phyloP scores from a whole-genome alignment of 2,797 vertebrate genomes.

The Salarias fasciatus region DNA sequence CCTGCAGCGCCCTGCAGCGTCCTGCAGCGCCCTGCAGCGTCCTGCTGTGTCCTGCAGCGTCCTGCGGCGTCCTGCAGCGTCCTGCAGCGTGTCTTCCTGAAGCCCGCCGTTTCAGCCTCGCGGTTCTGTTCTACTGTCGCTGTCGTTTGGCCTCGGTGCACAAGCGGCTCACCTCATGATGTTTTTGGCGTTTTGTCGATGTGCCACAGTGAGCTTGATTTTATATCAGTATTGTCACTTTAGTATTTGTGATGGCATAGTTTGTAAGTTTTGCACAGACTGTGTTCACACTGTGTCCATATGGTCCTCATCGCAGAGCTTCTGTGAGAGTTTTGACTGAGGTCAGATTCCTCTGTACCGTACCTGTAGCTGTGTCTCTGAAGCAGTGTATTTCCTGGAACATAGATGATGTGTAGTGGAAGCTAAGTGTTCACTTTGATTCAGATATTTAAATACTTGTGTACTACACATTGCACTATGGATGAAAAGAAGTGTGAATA shows the following conservation, averaged over 20 bases:
- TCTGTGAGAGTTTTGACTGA: slow-evolving; percentile 76
- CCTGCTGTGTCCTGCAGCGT: too few species aligned
- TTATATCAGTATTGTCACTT: slow-evolving; percentile 43
- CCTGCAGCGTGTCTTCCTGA: too few species aligned
- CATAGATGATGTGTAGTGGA: slow-evolving; percentile 19
- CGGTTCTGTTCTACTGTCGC: too few species aligned
- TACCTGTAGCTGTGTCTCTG: slow-evolving; percentile 52
- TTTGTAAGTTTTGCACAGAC: slow-evolving; percentile 83
- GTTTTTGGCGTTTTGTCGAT: slow-evolving; percentile 36
- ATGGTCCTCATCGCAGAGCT: slow-evolving; percentile 66
- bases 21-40: too few species aligned
- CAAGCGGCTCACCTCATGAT: slow-evolving; percentile 50
- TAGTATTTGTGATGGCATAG: slow-evolving; percentile 55
- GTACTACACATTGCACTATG: slow-evolving; percentile 36
- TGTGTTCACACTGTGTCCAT: slow-evolving; percentile 77
- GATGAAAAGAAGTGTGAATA: slow-evolving; percentile 83
- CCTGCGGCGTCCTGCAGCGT: too few species aligned
- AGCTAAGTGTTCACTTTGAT: slow-evolving; percentile 39
- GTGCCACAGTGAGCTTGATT: slow-evolving; percentile 33
- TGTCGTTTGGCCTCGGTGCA: slow-evolving; percentile 68
- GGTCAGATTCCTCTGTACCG: slow-evolving; percentile 37
- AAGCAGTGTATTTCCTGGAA: slow-evolving; percentile 43
- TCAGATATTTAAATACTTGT: slow-evolving; percentile 55
- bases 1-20: too few species aligned
- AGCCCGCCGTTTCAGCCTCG: too few species aligned